Conservation (phyloP, 2,797 vertebrate species). For the Sebastiscus albofasciatus region DNA sequence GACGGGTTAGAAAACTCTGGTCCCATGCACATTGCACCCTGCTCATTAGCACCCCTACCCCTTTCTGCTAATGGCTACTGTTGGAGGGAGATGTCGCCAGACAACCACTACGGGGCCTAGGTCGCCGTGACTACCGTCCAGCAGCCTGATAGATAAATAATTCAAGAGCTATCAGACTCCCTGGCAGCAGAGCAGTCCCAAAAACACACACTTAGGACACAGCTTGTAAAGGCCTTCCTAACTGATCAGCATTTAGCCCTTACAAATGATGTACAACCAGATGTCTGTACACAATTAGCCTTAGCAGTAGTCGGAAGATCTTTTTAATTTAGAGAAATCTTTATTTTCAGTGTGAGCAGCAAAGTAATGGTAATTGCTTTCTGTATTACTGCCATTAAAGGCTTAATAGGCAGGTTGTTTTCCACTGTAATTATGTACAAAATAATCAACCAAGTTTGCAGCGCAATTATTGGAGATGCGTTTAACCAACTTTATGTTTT, state of each 20-base stretch:
- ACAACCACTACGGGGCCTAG: conserved; percentile 68
- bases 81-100: conserved; percentile 74
- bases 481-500: conserved; percentile 71
- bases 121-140: conserved; percentile 77
- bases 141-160: conserved; percentile 81
- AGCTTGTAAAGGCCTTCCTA: conserved; percentile 65
- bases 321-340: conserved; percentile 77
- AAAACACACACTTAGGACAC: conserved; percentile 72
- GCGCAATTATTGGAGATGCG: conserved; percentile 81
- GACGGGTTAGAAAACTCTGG: conserved; percentile 52
- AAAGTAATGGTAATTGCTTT: conserved; percentile 85
- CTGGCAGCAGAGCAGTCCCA: conserved; percentile 71
- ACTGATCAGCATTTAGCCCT: conserved; percentile 75
- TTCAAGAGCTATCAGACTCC: conserved; percentile 82
- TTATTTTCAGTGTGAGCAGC: conserved; percentile 78
- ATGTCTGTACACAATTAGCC: conserved; percentile 74
- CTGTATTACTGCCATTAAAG: conserved; percentile 83
- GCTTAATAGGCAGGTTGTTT: conserved; percentile 83
- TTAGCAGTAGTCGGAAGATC: conserved; percentile 64
- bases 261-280: conserved; percentile 73
- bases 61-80: conserved; percentile 68
- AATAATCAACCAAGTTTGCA: conserved; percentile 81
- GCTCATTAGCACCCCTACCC: conserved; percentile 67
- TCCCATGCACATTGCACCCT: conserved; percentile 41
- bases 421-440: conserved; percentile 84